phyloP scores from a whole-genome alignment of 2,113 vertebrate species.

The Alosa alosa region DNA sequence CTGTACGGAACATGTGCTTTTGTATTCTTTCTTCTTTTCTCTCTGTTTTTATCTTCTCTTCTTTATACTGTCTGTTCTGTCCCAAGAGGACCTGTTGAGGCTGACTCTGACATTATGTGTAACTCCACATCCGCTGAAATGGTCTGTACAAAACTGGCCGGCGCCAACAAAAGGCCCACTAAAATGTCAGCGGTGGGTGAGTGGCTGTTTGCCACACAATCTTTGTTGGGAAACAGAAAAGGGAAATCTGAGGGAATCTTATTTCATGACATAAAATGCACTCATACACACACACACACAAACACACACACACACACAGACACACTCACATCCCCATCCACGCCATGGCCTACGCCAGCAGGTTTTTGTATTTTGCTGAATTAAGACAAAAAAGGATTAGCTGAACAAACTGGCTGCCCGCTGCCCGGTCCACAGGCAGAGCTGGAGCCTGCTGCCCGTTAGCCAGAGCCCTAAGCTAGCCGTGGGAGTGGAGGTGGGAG shows the following conservation, averaged over 20 bases:
- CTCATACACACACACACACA: no score
- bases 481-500: no score
- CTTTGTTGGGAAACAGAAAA: not conserved
- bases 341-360: conserved; percentile 24
- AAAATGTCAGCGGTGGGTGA: not conserved
- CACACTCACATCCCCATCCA: not conserved
- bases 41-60: not conserved
- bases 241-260: not conserved
- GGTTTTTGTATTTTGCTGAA: conserved; percentile 27
- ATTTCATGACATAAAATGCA: not conserved
- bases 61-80: not conserved
- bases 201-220: not conserved
- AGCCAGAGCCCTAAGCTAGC: not conserved
- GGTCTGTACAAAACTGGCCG: not conserved
- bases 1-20: not conserved
- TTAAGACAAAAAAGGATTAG: conserved; percentile 26
- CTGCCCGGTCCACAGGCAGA: not conserved
- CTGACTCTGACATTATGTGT: not conserved
- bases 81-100: not conserved
- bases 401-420: no score
- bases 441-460: not conserved
- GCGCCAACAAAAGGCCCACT: not conserved
- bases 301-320: not conserved
- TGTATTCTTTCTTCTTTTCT: not conserved
- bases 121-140: not conserved